These are phyloP conservation scores for Sylvicola cinctus DNA, from an alignment of 2,888 invertebrate genomes.

Conservation along the genomic window DNA sequence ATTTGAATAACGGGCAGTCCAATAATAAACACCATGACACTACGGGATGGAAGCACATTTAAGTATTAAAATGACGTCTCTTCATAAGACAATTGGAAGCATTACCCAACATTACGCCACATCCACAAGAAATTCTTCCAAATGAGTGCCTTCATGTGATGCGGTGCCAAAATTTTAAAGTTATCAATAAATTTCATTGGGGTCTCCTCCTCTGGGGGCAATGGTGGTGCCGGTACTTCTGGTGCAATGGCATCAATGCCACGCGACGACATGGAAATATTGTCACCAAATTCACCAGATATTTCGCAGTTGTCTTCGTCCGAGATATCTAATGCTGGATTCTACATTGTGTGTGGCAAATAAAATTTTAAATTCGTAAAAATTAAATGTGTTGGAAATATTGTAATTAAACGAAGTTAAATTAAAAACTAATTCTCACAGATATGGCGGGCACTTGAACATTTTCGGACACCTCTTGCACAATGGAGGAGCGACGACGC, in stretches of 20 bases:
- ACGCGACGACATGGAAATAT: conserved; percentile 56
- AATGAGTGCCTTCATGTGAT: conserved; percentile 60
- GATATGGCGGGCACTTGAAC: conserved; percentile 32
- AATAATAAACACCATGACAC: conserved; percentile 66
- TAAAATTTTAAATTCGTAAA: conserved; percentile 1
- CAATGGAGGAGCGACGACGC: conserved; percentile 55
- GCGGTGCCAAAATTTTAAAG: conserved; percentile 40
- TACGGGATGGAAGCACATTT: conserved; percentile 16
- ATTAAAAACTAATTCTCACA: background rate
- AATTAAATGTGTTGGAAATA: conserved; percentile 5
- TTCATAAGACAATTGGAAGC: background rate
- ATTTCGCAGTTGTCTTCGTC: conserved; percentile 53
- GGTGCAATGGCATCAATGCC: conserved; percentile 41
- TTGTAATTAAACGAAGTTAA: background rate
- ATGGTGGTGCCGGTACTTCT: conserved; percentile 29
- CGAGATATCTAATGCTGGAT: conserved; percentile 43
- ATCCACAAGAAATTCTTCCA: conserved; percentile 82
- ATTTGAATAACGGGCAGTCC: conserved; percentile 72
- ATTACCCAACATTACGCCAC: conserved; percentile 60
- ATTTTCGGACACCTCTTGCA: conserved; percentile 50
- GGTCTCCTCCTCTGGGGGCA: conserved; percentile 48
- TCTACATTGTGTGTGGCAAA: conserved; percentile 16
- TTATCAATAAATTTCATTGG: conserved; percentile 32
- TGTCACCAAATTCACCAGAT: conserved; percentile 74
- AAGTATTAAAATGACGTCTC: background rate